Evolutionary conservation across 2,113 vertebrate species (phyloP).

Genomic region (Oplegnathus fasciatus): DNA sequence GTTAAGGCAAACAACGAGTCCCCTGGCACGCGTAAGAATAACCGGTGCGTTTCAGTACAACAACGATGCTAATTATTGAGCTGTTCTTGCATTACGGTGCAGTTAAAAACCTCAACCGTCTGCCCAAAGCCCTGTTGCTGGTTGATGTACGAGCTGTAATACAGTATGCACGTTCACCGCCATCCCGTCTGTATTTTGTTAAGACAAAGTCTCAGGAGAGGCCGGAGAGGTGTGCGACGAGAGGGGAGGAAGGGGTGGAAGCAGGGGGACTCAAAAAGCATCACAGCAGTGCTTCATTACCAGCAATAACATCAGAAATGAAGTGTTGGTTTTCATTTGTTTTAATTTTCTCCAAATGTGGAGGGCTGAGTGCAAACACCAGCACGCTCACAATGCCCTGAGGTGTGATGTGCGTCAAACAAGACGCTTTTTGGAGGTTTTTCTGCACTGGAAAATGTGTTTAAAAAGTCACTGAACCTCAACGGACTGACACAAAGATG

Average conservation of each 20-base stretch:
- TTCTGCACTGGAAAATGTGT: slow-evolving; percentile 62
- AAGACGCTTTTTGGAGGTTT: slow-evolving; percentile 31
- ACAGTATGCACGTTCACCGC: slow-evolving; percentile 67
- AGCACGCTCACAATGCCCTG: slow-evolving; percentile 65
- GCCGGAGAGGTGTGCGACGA: slow-evolving; percentile 68
- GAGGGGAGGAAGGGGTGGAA: slow-evolving; percentile 53
- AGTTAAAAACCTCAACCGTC: slow-evolving; percentile 54
- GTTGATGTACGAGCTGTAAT: slow-evolving; percentile 79
- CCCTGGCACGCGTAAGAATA: slow-evolving; percentile 60
- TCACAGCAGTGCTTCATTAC: slow-evolving; percentile 80
- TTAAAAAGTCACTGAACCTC: slow-evolving; percentile 49
- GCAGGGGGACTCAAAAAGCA: slow-evolving; percentile 49
- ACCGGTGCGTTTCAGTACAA: slow-evolving; percentile 56
- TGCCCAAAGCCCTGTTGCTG: slow-evolving; percentile 22
- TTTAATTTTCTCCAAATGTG: slow-evolving; percentile 84
- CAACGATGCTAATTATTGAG: slow-evolving; percentile 70
- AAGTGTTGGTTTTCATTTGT: slow-evolving; percentile 84
- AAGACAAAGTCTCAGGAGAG: slow-evolving; percentile 68
- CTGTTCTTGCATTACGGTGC: slow-evolving; percentile 56
- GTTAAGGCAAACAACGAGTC: slow-evolving; percentile 75
- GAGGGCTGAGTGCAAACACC: slow-evolving; percentile 48
- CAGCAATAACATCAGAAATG: slow-evolving; percentile 83
- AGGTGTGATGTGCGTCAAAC: slow-evolving; percentile 82
- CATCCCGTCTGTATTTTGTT: slow-evolving; percentile 81
- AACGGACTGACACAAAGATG: slow-evolving; percentile 50